Conservation (phyloP, 2,888 invertebrate species). For the Eretmocerus hayati region DNA sequence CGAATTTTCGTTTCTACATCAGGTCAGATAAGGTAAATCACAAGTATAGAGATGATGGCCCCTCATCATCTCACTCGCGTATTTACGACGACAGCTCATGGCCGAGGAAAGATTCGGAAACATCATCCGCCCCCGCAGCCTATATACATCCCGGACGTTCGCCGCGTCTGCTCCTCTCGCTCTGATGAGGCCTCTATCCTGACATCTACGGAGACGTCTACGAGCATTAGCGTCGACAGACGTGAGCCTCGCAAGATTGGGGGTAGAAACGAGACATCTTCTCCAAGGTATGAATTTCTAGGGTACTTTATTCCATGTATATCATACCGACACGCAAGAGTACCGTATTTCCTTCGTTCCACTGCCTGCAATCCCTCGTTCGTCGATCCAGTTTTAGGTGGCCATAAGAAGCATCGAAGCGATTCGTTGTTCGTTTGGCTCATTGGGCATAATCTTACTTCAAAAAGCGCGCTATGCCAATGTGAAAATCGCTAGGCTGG, state of each 20-base stretch:
- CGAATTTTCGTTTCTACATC: no score
- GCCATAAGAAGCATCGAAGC: background rate
- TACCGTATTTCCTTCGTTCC: constrained; percentile 3
- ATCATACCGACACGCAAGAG: no score
- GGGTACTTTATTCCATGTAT: no score
- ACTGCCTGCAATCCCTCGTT: background rate
- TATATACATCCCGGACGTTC: no score
- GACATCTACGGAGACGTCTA: constrained; percentile 11
- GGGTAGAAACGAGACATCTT: background rate
- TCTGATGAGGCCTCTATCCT: background rate
- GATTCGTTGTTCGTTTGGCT: constrained; percentile 13
- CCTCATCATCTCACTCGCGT: no score
- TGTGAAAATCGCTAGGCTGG: no score
- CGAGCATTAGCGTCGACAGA: constrained; percentile 11
- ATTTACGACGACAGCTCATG: no score
- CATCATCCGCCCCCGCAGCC: no score
- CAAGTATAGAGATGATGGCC: no score
- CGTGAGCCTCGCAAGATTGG: background rate
- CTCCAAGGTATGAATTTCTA: constrained; percentile 3
- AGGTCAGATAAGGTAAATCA: no score
- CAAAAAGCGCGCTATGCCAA: background rate
- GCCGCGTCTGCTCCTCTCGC: background rate
- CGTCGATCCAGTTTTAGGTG: constrained; percentile 3
- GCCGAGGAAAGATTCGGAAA: no score
- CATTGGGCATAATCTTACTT: constrained; percentile 8